phyloP scores from a whole-genome alignment of 2,888 invertebrate species.

The Stenoptilia bipunctidactyla region DNA sequence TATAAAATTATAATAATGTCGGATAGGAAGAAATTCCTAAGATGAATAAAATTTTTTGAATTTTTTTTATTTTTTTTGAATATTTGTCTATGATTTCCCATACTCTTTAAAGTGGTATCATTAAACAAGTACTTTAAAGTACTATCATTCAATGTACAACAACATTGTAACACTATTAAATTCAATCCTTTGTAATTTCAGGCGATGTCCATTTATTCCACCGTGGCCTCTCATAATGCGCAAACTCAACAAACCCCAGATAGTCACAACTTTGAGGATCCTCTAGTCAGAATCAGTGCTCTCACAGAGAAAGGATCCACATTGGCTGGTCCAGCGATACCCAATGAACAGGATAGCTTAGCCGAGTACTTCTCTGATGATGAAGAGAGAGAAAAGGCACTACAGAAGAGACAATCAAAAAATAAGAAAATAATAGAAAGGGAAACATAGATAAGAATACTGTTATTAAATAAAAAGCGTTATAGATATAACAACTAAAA shows the following conservation, averaged over 20 bases:
- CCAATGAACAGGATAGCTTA: slow-evolving; percentile 38
- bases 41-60: too few relatives aligned
- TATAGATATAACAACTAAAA: slow-evolving; percentile 6
- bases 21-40: not conserved
- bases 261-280: slow-evolving; percentile 32
- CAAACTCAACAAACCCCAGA: slow-evolving; percentile 21
- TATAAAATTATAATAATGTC: too few relatives aligned
- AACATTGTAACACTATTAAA: too few relatives aligned
- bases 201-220: slow-evolving; percentile 75
- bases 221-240: slow-evolving; percentile 53
- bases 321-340: slow-evolving; percentile 37
- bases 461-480: slow-evolving; percentile 30
- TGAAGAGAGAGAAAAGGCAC: slow-evolving; percentile 55
- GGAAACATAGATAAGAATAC: slow-evolving; percentile 39
- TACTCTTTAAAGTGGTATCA: too few relatives aligned
- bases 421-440: slow-evolving; percentile 37
- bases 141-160: too few relatives aligned
- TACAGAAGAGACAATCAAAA: slow-evolving; percentile 43
- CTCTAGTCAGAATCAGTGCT: slow-evolving; percentile 39
- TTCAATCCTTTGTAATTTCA: slow-evolving; percentile 32
- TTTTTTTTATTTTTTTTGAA: not conserved
- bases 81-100: not conserved
- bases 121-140: too few relatives aligned
- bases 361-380: slow-evolving; percentile 66
- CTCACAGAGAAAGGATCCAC: slow-evolving; percentile 44